phyloP scores from a whole-genome alignment of 2,113 vertebrate genomes.

The Myodes glareolus region DNA sequence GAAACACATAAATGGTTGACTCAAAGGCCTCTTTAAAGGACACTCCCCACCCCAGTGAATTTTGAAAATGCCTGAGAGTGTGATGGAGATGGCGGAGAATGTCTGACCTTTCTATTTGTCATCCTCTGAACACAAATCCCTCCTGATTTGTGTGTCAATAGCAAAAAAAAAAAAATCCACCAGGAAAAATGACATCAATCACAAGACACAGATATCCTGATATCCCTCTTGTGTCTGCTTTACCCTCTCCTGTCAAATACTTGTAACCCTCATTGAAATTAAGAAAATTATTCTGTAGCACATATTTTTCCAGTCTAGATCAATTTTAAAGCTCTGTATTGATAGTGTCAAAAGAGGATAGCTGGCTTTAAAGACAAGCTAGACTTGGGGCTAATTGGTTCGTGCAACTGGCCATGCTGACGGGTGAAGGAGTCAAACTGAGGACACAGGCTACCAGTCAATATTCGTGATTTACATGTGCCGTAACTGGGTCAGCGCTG shows the following conservation, averaged over 20 bases:
- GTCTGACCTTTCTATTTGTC: not conserved
- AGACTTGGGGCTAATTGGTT: not conserved
- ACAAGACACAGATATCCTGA: not conserved
- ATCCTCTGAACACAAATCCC: not conserved
- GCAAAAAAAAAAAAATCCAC: not conserved
- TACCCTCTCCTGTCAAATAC: not conserved
- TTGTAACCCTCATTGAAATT: not conserved
- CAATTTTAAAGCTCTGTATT: not conserved
- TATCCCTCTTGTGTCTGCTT: not conserved
- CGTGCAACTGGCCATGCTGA: not conserved
- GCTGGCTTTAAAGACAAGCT: not conserved
- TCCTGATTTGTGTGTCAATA: not conserved
- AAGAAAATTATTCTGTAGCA: not conserved
- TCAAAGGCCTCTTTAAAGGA: not conserved
- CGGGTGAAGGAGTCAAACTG: not conserved
- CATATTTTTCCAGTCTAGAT: not conserved
- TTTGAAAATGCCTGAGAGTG: not conserved
- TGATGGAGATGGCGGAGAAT: not conserved
- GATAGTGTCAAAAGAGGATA: not conserved
- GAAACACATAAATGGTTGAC: not conserved
- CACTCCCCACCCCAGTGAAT: not conserved
- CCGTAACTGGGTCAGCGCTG: not conserved
- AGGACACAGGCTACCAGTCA: not conserved
- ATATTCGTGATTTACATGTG: not conserved
- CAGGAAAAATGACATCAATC: not conserved